Percentiles rank a stretch among this genome's conserved stretches.
These are phyloP conservation scores for Eristalis intricaria DNA, from an alignment of 2,888 invertebrate species.

Conservation along the genomic window DNA sequence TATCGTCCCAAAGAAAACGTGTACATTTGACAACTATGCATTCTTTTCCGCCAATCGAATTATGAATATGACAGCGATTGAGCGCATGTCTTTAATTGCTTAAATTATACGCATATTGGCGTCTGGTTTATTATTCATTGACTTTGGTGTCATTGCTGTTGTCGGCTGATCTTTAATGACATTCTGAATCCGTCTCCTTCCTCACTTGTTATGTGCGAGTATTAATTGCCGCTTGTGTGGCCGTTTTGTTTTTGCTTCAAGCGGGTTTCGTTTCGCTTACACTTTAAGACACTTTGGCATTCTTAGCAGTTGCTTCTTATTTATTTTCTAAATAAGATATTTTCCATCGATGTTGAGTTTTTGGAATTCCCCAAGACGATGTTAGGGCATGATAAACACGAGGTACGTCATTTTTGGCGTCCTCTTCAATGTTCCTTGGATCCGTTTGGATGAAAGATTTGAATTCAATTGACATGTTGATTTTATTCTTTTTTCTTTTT, in stretches of 20 bases:
- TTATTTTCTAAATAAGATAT: not conserved
- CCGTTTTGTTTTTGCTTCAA: not conserved
- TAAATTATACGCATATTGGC: conserved; percentile 20
- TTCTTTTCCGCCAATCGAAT: not conserved
- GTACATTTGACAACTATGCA: not conserved
- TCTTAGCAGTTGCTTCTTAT: not conserved
- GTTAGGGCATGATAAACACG: not conserved
- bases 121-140: conserved; percentile 3
- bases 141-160: conserved; percentile 12
- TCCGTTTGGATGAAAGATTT: not conserved
- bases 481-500: not conserved
- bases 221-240: not conserved
- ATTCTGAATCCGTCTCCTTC: conserved; percentile 3
- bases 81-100: conserved; percentile 34
- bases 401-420: not conserved
- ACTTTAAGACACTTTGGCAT: not conserved
- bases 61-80: not conserved
- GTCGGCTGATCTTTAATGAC: conserved; percentile 1
- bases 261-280: not conserved
- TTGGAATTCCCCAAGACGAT: not conserved
- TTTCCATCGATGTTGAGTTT: not conserved
- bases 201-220: not conserved
- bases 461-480: not conserved
- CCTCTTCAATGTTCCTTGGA: not conserved
- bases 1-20: too few relatives aligned